Percentiles rank a stretch among this genome's conserved stretches.
phyloP scores from a whole-genome alignment of 1,140 invertebrate genomes.

The Anoplolepis gracilipes region DNA sequence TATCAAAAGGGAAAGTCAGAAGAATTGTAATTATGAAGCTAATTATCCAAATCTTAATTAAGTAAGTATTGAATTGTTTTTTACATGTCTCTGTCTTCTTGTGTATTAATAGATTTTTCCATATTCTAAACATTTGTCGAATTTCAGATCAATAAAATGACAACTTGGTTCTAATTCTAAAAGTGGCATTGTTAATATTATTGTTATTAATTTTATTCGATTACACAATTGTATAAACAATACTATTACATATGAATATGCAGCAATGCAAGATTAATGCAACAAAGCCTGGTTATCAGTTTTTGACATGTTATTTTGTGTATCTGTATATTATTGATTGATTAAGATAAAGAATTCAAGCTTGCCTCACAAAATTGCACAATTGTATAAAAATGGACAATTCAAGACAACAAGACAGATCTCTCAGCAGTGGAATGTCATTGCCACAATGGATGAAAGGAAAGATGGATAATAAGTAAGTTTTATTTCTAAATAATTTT shows the following conservation, averaged over 20 bases:
- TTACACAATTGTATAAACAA: conserved; percentile 44
- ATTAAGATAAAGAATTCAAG: conserved; percentile 9
- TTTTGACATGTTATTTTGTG: conserved; percentile 34
- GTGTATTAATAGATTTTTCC: background rate
- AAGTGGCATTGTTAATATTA: conserved; percentile 29
- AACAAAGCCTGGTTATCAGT: background rate
- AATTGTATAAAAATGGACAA: conserved; percentile 79
- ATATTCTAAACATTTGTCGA: conserved; percentile 18
- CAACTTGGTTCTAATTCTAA: conserved; percentile 71
- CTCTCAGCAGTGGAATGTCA: conserved; percentile 85
- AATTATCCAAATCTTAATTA: background rate
- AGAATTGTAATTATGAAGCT: conserved; percentile 18
- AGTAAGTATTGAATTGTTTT: background rate
- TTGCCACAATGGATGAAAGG: conserved; percentile 88
- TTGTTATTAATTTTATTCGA: conserved; percentile 38
- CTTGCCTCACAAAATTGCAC: background rate
- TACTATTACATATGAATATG: background rate
- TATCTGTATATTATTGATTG: conserved; percentile 55
- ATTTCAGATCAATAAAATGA: conserved; percentile 76
- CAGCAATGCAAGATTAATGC: conserved; percentile 26
- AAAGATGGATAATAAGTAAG: conserved; percentile 83
- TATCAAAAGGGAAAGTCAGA: background rate
- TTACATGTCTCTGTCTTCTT: background rate
- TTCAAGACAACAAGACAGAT: conserved; percentile 84
- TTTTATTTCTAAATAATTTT: background rate